Evolutionary conservation across 2,113 vertebrate species (phyloP), one percentile per base, ranked within the genome.

Genomic region (Lophura nycthemera): DNA sequence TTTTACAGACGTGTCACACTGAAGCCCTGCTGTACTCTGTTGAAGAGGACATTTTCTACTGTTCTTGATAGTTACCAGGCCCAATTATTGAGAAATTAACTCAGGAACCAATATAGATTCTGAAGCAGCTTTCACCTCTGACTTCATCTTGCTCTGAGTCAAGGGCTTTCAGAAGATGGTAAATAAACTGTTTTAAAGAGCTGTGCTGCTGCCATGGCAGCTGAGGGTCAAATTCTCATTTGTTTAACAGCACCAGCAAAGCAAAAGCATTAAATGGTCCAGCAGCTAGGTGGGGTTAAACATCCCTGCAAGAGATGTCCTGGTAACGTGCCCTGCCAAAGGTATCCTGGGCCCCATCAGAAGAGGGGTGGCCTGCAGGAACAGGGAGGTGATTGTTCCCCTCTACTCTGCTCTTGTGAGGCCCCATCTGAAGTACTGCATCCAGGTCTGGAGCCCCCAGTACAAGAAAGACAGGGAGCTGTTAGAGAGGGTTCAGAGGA

Each of bases 111-210:
- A 61, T 69, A 69, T 22, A 42, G 30, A 19, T 59, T 69, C 63
- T 84, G 83, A 92, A 93, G 71, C 0, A 84, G n/a, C 38, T 59
- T 66, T 85, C 81, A 88, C 63, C 89, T 90, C 66, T 90, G 88
- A n/a, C 81, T 82, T 70, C 5, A 2, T 27, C 63, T 82, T 29
- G 40, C 54, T 69, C 40, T 48, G 34, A 54, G 74, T 61, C 66
- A 76, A 54, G 43, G 15, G 36, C 40, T 79, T 59, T 85, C 67
- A 36, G 40, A 13, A 34, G 27, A 7, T 2, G 30, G 11, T 1
- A 2, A 6, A 61, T 30, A 54, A 95, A 89, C 29, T 30, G 5
- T 27, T 72, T 50, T 47, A 24, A n/a, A 65, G 63, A 3, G 13
- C 70, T 56, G 50, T 36, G 57, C 13, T 81, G 89, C 86, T 90